phyloP scores from a whole-genome alignment of 2,888 invertebrate genomes.

The Andrena camellia region DNA sequence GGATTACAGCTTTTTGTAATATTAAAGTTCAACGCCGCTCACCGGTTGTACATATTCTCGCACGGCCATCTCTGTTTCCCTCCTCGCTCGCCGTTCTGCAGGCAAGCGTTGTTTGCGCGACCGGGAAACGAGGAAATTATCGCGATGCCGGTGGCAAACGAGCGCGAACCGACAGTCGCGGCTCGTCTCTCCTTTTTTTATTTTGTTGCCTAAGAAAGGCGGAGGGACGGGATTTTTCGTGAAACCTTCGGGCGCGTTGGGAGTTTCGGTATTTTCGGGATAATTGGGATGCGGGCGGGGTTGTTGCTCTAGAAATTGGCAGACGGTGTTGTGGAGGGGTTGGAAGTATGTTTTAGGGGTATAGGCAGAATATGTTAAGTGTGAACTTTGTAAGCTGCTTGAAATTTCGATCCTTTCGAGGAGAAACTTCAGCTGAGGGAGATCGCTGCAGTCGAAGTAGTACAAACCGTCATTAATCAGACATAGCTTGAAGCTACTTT shows the following conservation, averaged over 20 bases:
- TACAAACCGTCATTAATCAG: too few relatives aligned
- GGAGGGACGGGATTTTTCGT: not conserved
- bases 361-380: too few relatives aligned
- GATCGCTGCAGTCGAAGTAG: too few relatives aligned
- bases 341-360: not conserved
- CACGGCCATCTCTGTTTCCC: slow-evolving; percentile 7
- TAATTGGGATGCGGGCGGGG: not conserved
- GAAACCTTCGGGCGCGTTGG: not conserved
- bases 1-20: slow-evolving; percentile 83
- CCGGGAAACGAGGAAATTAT: slow-evolving; percentile 60
- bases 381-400: too few relatives aligned
- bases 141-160: slow-evolving; percentile 34
- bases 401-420: too few relatives aligned
- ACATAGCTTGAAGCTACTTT: too few relatives aligned
- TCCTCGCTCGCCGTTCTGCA: slow-evolving; percentile 24
- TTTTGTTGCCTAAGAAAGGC: not conserved
- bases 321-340: not conserved
- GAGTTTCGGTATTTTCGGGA: not conserved
- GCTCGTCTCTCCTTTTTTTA: not conserved
- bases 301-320: not conserved
- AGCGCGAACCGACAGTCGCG: slow-evolving; percentile 28
- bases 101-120: slow-evolving; percentile 47
- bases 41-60: slow-evolving; percentile 63
- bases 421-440: too few relatives aligned
- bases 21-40: slow-evolving; percentile 77